A percentile compares a stretch with the other conserved stretches of the same genome.
Evolutionary conservation across 2,888 invertebrate genomes (phyloP).

Genomic region (Leptodirus hochenwartii): DNA sequence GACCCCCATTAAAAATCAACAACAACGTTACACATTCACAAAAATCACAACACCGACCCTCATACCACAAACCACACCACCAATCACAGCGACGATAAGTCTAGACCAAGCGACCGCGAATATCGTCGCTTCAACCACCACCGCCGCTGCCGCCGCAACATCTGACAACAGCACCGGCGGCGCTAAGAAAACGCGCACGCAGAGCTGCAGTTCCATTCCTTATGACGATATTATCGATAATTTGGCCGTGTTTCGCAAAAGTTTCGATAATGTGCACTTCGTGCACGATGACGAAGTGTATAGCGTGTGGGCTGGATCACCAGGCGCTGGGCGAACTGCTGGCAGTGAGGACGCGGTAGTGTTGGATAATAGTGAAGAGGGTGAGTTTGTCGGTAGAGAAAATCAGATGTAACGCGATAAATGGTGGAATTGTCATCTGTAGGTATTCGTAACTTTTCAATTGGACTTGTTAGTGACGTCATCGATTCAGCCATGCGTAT

Average conservation of each 20-base stretch:
- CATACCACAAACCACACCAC: too few species aligned
- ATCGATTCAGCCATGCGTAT: constrained; percentile 16
- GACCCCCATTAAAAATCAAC: too few species aligned
- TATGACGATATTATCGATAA: constrained; percentile 27
- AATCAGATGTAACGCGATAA: too few species aligned
- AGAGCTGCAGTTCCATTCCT: constrained; percentile 26
- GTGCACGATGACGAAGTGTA: constrained; percentile 19
- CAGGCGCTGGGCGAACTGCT: too few species aligned
- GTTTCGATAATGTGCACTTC: constrained; percentile 26
- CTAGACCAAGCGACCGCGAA: too few species aligned
- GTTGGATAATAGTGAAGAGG: neutral
- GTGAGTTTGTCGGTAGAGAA: too few species aligned
- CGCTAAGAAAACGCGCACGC: constrained; percentile 18
- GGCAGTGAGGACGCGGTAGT: constrained; percentile 8
- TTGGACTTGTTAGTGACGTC: constrained; percentile 18
- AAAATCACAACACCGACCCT: too few species aligned
- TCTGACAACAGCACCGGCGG: constrained; percentile 17
- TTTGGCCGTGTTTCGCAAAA: constrained; percentile 26
- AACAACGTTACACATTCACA: too few species aligned
- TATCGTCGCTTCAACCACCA: too few species aligned
- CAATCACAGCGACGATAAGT: too few species aligned
- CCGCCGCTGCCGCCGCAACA: constrained; percentile 38
- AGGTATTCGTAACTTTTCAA: constrained; percentile 13
- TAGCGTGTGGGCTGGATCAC: too few species aligned
- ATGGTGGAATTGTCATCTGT: too few species aligned